phyloP scores from a whole-genome alignment of 2,888 invertebrate species.

The Pristionchus exspectatus region DNA sequence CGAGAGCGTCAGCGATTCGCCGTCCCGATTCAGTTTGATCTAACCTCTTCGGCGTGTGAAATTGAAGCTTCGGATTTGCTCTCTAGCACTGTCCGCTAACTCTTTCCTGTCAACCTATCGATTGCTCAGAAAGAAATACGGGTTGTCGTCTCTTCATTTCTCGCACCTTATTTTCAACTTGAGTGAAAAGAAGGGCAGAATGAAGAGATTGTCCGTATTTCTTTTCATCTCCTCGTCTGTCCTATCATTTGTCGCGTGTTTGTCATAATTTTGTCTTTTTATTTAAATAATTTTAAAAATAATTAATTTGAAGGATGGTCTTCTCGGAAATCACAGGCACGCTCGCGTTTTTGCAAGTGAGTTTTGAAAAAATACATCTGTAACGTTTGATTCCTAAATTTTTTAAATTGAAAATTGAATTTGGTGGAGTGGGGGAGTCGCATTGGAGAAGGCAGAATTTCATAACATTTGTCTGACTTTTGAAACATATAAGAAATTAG shows the following conservation, averaged over 20 bases:
- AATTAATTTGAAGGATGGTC: constrained; percentile 71
- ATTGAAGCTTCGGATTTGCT: neutral
- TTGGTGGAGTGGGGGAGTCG: no score
- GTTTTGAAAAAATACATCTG: no score
- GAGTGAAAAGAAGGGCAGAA: neutral
- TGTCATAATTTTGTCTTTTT: neutral
- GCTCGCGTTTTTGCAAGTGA: constrained; percentile 72
- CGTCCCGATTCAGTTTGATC: neutral
- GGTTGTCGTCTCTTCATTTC: neutral
- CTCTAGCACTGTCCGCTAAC: neutral
- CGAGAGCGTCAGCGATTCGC: neutral
- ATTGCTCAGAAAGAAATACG: neutral
- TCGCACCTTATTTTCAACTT: neutral
- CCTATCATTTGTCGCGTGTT: neutral
- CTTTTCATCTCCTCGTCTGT: neutral
- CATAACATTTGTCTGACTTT: no score
- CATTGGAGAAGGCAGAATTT: no score
- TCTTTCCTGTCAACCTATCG: neutral
- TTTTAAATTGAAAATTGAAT: constrained; percentile 3
- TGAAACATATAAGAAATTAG: no score
- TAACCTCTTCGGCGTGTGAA: neutral
- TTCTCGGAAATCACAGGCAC: constrained; percentile 78
- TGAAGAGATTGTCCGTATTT: neutral
- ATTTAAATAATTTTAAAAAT: neutral
- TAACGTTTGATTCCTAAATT: no score